Evolutionary conservation across 2,888 invertebrate genomes (phyloP), one percentile per base, ranked within the genome.

Genomic region (Sussaba pulchella): DNA sequence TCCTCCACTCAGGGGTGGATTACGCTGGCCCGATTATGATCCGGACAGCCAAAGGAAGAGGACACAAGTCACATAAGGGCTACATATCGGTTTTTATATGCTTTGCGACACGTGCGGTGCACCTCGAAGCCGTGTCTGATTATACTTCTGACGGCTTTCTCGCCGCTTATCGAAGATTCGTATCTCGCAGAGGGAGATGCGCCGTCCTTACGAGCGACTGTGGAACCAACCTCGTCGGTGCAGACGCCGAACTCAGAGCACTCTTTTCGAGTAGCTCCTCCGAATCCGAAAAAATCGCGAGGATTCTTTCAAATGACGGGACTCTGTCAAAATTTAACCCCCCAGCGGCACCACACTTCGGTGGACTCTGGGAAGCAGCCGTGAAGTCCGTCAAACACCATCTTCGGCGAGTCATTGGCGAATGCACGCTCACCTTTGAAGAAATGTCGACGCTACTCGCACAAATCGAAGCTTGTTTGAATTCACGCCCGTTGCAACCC

Each of bases 301-400:
- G 54, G 12, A 17, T 39, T 1, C 75, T 80, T 9, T 19, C 73
- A 1, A 71, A 59, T 4, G 72, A 84, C 19, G 84, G 83, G 0
- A 86, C 83, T 8, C 1, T 66, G 4, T 89, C 88, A 88, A 69
- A 83, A 12, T 89, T 87, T 71, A 86, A 85, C 41, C 87, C 88
- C 8, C 84, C 88, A 6, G 47, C 50, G 5, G 81, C 86, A 1
- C 87, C 86, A 0, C 84, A 87, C 54, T 85, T 86, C 43, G 88
- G 88, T 1, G 88, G 88, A 5, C 59, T 87, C 9, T 87, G 86
- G 87, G 88, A 89, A 61, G 83, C 86, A 8, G 86, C 84, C 0
- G 84, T 89, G 0, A 85, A 86, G 36, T 84, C 85, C 0, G 71
- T 84, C 0, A n/a, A n/a, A n/a, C n/a, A n/a, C n/a, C n/a, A n/a